Conservation (phyloP, 2,888 invertebrate genomes). For the Proisotoma minuta region DNA sequence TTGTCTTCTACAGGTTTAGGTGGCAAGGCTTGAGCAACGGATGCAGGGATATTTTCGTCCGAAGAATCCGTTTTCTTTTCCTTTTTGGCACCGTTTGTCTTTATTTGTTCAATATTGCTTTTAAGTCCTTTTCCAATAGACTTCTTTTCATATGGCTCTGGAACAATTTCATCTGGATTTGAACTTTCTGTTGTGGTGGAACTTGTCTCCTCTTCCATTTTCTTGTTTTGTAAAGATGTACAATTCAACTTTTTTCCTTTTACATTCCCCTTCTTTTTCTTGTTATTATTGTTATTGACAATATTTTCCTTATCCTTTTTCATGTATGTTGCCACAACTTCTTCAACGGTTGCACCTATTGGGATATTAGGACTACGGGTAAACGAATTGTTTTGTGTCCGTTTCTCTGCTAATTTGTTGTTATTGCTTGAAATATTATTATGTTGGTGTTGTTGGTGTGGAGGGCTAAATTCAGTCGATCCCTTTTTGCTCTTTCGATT, state of each 20-base stretch:
- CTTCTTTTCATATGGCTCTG: conserved; percentile 23
- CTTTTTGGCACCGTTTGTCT: conserved; percentile 17
- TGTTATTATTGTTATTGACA: background rate
- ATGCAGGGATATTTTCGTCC: conserved; percentile 1
- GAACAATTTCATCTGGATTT: conserved; percentile 56
- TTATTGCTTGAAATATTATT: background rate
- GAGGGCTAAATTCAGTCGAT: background rate
- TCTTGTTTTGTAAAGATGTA: conserved; percentile 37
- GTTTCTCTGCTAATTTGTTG: conserved; percentile 9
- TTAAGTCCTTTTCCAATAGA: too few species aligned
- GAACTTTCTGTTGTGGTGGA: conserved; percentile 68
- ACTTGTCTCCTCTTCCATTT: conserved; percentile 62
- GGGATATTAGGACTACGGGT: background rate
- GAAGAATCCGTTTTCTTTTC: conserved; percentile 17
- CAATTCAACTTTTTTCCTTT: conserved; percentile 1
- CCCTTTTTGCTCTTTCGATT: conserved; percentile 5
- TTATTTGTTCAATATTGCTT: conserved; percentile 8
- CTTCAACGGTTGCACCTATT: background rate
- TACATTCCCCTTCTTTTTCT: conserved; percentile 9
- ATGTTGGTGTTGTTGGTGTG: too few species aligned
- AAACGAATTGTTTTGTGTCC: background rate
- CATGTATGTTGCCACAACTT: background rate
- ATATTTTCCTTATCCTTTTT: conserved; percentile 22
- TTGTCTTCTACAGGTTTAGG: conserved; percentile 21
- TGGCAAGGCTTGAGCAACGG: background rate